Percentiles rank a stretch among this genome's conserved stretches.
These are phyloP conservation scores for Tetramorium parvispinum DNA, from an alignment of 1,140 invertebrate species.

Conservation along the genomic window DNA sequence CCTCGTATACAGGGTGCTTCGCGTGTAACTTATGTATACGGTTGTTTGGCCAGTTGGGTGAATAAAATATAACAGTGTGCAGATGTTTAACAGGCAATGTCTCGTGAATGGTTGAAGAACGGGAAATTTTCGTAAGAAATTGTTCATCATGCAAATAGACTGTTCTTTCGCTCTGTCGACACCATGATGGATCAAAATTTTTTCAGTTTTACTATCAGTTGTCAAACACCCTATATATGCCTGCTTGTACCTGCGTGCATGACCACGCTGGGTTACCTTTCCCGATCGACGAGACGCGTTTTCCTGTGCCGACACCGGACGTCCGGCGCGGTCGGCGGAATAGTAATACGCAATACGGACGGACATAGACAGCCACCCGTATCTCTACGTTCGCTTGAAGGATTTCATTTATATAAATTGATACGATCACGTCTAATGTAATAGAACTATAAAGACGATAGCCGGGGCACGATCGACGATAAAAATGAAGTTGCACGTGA, in stretches of 20 bases:
- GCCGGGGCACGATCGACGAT: not conserved
- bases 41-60: not conserved
- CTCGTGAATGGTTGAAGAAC: not conserved
- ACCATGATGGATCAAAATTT: not conserved
- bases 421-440: constrained; percentile 39
- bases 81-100: not conserved
- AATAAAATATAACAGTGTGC: not conserved
- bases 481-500: not conserved
- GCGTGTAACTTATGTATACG: not conserved
- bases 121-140: not conserved
- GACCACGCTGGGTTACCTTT: constrained; percentile 64
- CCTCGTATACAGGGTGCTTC: constrained; percentile 32
- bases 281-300: constrained; percentile 74
- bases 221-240: constrained; percentile 49
- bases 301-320: constrained; percentile 76
- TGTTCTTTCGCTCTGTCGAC: not conserved
- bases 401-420: constrained; percentile 23
- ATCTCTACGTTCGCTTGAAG: constrained; percentile 16
- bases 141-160: not conserved
- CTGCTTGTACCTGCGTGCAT: constrained; percentile 57
- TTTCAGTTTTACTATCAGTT: not conserved
- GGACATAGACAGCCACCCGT: not conserved
- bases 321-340: constrained; percentile 78
- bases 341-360: constrained; percentile 72
- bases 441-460: constrained; percentile 13